phyloP scores from a whole-genome alignment of 2,797 vertebrate genomes.

The Falco peregrinus region DNA sequence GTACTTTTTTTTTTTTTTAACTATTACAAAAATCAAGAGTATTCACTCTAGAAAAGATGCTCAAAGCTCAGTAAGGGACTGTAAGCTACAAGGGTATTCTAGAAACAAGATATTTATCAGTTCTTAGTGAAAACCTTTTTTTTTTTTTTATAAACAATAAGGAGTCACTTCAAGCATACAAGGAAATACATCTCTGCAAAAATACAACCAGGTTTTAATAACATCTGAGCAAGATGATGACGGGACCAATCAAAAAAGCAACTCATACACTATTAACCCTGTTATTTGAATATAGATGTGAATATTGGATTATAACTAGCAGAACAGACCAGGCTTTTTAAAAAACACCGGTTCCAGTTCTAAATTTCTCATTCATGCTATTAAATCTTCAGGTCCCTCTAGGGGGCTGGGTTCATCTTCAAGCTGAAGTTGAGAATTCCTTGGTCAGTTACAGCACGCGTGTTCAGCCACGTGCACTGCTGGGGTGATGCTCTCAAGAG shows the following conservation, averaged over 20 bases:
- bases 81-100: not conserved
- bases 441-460: rapidly evolving
- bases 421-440: no score
- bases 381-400: not conserved
- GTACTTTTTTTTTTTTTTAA: not conserved
- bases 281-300: not conserved
- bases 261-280: not conserved
- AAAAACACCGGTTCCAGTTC: not conserved
- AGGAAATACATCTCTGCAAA: not conserved
- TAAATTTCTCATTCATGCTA: not conserved
- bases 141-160: no score
- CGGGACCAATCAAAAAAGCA: not conserved
- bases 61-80: not conserved
- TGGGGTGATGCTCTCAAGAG: not conserved
- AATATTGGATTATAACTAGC: not conserved
- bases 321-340: not conserved
- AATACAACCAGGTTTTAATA: not conserved
- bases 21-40: not conserved
- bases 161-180: not conserved
- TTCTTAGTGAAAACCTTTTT: not conserved
- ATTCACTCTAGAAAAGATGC: not conserved
- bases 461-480: rapidly evolving
- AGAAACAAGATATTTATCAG: rapidly evolving
- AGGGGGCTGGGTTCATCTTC: not conserved
- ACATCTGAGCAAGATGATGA: not conserved